These are phyloP conservation scores for Eilema sororculum DNA, from an alignment of 2,888 invertebrate species.

Conservation along the genomic window DNA sequence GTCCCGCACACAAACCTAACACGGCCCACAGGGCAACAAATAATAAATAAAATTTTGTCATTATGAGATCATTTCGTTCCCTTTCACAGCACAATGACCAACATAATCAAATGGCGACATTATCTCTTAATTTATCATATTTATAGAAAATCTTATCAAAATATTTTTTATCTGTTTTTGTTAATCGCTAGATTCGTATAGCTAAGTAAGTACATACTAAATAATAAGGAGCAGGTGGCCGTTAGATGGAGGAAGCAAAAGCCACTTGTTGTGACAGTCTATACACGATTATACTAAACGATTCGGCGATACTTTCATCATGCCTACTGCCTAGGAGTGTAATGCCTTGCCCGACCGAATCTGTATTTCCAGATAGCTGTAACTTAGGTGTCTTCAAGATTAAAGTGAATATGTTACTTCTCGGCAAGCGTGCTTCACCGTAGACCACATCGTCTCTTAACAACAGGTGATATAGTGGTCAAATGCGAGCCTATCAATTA, in stretches of 20 bases:
- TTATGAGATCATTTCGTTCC: constrained; percentile 67
- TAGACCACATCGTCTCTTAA: no score
- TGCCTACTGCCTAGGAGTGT: no score
- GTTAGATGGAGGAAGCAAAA: background rate
- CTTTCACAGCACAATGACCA: constrained; percentile 57
- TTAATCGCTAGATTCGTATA: constrained; percentile 38
- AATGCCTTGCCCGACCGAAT: no score
- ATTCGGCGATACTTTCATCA: no score
- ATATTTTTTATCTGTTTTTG: constrained; percentile 33
- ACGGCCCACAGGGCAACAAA: constrained; percentile 64
- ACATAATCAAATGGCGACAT: constrained; percentile 62
- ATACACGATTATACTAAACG: no score
- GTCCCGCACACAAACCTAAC: constrained; percentile 63
- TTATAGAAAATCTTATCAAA: constrained; percentile 69
- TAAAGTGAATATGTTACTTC: no score
- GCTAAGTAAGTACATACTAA: constrained; percentile 3
- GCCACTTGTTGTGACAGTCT: background rate
- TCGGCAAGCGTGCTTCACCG: no score
- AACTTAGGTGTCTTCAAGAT: no score
- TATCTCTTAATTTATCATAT: constrained; percentile 61
- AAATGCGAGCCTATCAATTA: no score
- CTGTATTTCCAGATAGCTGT: no score
- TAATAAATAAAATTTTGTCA: constrained; percentile 62
- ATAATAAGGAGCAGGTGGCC: background rate
- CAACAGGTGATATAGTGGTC: no score